These are phyloP conservation scores for Aphaenogaster rudis DNA, from an alignment of 1,140 invertebrate genomes.

Conservation along the genomic window DNA sequence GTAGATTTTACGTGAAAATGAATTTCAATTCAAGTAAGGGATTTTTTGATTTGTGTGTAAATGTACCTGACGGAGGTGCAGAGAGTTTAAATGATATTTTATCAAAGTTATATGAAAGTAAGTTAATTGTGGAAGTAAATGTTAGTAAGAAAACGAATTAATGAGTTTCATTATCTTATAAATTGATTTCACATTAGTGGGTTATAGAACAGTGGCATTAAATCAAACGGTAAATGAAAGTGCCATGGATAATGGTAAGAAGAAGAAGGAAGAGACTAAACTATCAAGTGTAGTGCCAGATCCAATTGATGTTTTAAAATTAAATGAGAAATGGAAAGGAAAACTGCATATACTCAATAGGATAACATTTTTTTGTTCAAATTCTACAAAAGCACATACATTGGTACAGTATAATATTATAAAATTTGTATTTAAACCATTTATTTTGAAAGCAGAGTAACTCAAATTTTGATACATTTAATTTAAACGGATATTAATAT, in stretches of 20 bases:
- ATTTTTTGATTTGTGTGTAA: constrained; percentile 83
- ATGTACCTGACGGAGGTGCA: constrained; percentile 60
- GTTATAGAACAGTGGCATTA: constrained; percentile 85
- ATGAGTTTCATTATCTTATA: background rate
- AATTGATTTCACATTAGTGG: constrained; percentile 77
- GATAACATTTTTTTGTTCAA: constrained; percentile 83
- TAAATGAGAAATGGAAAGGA: constrained; percentile 79
- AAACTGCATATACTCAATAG: constrained; percentile 83
- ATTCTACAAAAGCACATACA: constrained; percentile 81
- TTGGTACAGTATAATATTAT: constrained; percentile 74
- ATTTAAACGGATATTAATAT: constrained; percentile 73
- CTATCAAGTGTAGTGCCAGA: constrained; percentile 67
- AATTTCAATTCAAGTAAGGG: constrained; percentile 69
- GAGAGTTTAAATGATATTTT: constrained; percentile 71
- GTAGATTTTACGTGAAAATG: constrained; percentile 37
- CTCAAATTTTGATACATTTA: background rate
- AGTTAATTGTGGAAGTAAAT: constrained; percentile 47
- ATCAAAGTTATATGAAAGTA: constrained; percentile 77
- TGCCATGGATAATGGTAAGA: constrained; percentile 83
- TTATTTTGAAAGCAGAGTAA: background rate
- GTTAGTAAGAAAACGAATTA: background rate
- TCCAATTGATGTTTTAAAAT: constrained; percentile 74
- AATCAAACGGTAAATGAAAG: constrained; percentile 85
- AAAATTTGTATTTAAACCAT: background rate
- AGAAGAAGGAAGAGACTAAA: constrained; percentile 77